A percentile compares a stretch with the other conserved stretches of the same genome.
These are phyloP conservation scores for Drosophila helvetica DNA, from an alignment of 2,888 invertebrate genomes.

Conservation along the genomic window DNA sequence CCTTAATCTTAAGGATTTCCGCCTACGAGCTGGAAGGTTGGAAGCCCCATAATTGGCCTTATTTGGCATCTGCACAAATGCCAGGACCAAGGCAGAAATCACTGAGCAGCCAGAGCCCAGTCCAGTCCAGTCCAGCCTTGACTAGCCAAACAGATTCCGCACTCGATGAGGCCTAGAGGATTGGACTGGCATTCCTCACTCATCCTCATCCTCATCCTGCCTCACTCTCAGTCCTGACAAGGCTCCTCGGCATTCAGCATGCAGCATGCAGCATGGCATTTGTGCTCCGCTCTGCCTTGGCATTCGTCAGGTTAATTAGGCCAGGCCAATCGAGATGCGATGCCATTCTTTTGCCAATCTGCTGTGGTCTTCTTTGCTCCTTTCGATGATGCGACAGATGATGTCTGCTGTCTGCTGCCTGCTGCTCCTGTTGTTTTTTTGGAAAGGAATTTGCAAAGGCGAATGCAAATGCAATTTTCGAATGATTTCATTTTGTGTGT, in stretches of 20 bases:
- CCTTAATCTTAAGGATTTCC: no score
- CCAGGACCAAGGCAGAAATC: no score
- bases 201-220: no score
- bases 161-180: background rate
- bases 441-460: slow-evolving; percentile 1
- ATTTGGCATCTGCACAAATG: background rate
- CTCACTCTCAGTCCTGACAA: no score
- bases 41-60: background rate
- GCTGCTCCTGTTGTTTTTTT: background rate
- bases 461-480: slow-evolving; percentile 23
- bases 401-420: background rate
- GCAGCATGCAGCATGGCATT: no score
- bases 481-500: slow-evolving; percentile 19
- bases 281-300: no score
- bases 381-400: no score
- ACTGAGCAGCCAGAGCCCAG: no score
- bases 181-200: background rate
- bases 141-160: background rate
- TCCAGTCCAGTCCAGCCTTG: no score
- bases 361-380: background rate
- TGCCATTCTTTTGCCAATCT: slow-evolving; percentile 1
- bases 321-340: background rate
- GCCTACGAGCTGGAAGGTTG: no score
- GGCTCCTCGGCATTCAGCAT: no score
- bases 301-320: slow-evolving; percentile 14